Conservation (phyloP, 2,888 invertebrate genomes). For the Quadroppia sp. region DNA sequence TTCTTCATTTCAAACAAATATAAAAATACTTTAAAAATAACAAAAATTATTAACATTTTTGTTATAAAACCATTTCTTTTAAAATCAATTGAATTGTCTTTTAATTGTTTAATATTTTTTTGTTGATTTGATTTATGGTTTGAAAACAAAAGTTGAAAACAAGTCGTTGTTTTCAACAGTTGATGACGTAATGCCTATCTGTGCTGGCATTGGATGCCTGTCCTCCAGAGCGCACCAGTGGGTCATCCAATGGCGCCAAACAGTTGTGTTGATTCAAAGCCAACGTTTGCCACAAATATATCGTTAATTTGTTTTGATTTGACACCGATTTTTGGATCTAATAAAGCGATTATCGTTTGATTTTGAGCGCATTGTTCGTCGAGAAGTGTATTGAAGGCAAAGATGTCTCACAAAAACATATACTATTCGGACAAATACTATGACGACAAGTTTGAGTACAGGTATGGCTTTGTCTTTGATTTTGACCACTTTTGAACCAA, state of each 20-base stretch:
- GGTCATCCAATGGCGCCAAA: conserved; percentile 12
- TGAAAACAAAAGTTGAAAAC: too few relatives aligned
- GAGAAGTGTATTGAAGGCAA: conserved; percentile 2
- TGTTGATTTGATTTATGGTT: too few relatives aligned
- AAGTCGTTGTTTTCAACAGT: too few relatives aligned
- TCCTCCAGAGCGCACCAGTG: background rate
- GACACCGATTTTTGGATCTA: background rate
- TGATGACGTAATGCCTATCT: too few relatives aligned
- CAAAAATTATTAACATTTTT: too few relatives aligned
- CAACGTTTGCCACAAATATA: conserved; percentile 11
- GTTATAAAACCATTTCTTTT: too few relatives aligned
- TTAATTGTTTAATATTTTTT: too few relatives aligned
- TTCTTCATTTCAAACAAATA: too few relatives aligned
- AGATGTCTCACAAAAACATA: conserved; percentile 65
- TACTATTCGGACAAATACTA: conserved; percentile 91
- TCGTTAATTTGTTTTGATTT: background rate
- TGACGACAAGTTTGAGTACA: conserved; percentile 85
- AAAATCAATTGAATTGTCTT: too few relatives aligned
- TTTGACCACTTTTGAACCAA: conserved; percentile 48
- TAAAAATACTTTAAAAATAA: too few relatives aligned
- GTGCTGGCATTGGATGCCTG: too few relatives aligned
- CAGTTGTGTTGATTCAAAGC: background rate
- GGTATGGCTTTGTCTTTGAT: conserved; percentile 59
- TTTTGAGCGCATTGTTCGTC: background rate
- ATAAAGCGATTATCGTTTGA: background rate